Conservation (phyloP, 1,140 invertebrate genomes). For the Augochlora pura region DNA sequence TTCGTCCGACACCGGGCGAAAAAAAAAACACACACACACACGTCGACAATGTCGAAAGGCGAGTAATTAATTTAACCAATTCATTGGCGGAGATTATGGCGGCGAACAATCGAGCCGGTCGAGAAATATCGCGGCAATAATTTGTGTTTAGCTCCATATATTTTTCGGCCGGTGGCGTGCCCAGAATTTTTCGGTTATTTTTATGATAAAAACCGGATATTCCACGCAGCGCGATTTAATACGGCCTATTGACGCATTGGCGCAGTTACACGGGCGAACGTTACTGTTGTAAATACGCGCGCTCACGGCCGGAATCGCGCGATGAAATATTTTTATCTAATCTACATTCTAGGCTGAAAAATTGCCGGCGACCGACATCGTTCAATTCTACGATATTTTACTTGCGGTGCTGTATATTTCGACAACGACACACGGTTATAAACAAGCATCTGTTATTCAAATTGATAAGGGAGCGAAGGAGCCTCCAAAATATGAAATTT, state of each 20-base stretch:
- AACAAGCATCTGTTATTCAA: too few relatives aligned
- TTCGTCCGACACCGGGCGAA: background rate
- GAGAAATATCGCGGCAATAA: constrained; percentile 32
- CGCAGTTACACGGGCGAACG: background rate
- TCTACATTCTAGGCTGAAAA: background rate
- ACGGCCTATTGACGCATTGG: constrained; percentile 9
- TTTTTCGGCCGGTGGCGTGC: background rate
- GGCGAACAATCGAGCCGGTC: background rate
- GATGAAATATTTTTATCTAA: background rate
- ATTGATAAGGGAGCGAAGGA: too few relatives aligned
- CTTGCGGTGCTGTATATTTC: too few relatives aligned
- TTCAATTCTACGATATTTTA: background rate
- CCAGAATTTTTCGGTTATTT: constrained; percentile 20
- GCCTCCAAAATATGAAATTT: too few relatives aligned
- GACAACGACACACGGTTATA: too few relatives aligned
- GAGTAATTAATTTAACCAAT: constrained; percentile 32
- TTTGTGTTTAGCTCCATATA: constrained; percentile 17
- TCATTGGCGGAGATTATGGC: constrained; percentile 14
- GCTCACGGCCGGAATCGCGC: background rate
- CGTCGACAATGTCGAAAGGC: background rate
- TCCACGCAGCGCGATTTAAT: constrained; percentile 5
- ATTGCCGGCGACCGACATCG: background rate
- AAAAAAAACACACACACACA: too few relatives aligned
- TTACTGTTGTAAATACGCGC: background rate
- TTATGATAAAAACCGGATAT: constrained; percentile 31